Evolutionary conservation across 1,140 invertebrate genomes (phyloP).

Genomic region (Centruroides sculpturatus): DNA sequence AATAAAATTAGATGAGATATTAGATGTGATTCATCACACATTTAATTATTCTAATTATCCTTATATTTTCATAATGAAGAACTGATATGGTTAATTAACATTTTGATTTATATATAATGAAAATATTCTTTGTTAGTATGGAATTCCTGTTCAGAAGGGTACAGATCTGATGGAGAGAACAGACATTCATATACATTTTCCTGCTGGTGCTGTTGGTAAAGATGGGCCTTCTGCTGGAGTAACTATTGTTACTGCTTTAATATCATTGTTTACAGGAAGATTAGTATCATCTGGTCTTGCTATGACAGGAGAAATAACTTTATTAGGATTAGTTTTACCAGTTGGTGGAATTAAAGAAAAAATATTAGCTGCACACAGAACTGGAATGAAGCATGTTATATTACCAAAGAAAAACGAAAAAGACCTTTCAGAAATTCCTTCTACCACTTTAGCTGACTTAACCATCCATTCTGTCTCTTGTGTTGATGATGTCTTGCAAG

Average conservation of each 20-base stretch:
- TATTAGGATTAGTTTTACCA: slow-evolving; percentile 42
- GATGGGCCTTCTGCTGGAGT: slow-evolving; percentile 47
- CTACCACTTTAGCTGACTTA: slow-evolving; percentile 28
- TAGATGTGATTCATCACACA: too few relatives aligned
- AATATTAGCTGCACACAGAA: slow-evolving; percentile 40
- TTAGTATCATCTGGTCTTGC: slow-evolving; percentile 38
- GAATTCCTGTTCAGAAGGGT: slow-evolving; percentile 18
- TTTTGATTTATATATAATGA: too few relatives aligned
- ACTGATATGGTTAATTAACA: too few relatives aligned
- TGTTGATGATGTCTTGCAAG: slow-evolving; percentile 31
- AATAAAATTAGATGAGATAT: too few relatives aligned
- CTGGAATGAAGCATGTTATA: slow-evolving; percentile 36
- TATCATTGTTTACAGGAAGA: slow-evolving; percentile 37
- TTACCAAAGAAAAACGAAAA: slow-evolving; percentile 37
- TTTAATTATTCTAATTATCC: too few relatives aligned
- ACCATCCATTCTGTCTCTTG: slow-evolving; percentile 25
- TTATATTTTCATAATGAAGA: too few relatives aligned
- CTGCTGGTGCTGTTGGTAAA: slow-evolving; percentile 41
- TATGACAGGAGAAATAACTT: slow-evolving; percentile 47
- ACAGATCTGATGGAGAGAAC: slow-evolving; percentile 27
- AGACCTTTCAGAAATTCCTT: slow-evolving; percentile 36
- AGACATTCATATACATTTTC: slow-evolving; percentile 45
- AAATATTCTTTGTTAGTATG: slow-evolving; percentile 19
- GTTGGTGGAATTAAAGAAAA: slow-evolving; percentile 48
- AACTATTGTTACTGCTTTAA: slow-evolving; percentile 39